phyloP scores from a whole-genome alignment of 2,888 invertebrate genomes.

The Shargacucullia verbasci region DNA sequence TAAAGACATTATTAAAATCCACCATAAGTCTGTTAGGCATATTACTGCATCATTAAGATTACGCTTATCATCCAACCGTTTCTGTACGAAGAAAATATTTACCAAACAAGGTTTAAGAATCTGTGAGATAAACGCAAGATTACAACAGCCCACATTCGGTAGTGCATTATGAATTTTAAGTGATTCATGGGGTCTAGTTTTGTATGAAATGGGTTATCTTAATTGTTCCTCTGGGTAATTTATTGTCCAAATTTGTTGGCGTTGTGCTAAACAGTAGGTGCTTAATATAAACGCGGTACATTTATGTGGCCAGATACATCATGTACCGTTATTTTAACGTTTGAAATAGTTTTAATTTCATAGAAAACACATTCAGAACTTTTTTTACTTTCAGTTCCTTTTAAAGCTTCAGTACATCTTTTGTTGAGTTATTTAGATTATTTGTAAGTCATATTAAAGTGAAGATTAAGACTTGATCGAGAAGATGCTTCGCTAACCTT shows the following conservation, averaged over 20 bases:
- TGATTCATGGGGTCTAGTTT: constrained; percentile 69
- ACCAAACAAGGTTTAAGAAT: constrained; percentile 71
- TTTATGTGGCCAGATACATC: constrained; percentile 55
- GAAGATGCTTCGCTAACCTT: no score
- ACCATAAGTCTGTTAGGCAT: constrained; percentile 68
- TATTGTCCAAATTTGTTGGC: constrained; percentile 59
- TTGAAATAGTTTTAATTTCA: constrained; percentile 49
- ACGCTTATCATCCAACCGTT: constrained; percentile 75
- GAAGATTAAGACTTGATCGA: no score
- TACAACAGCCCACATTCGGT: constrained; percentile 76
- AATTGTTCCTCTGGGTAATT: constrained; percentile 69
- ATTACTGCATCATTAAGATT: constrained; percentile 81
- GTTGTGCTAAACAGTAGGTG: constrained; percentile 52
- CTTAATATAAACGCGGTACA: constrained; percentile 54
- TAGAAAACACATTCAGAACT: constrained; percentile 26
- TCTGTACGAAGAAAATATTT: constrained; percentile 73
- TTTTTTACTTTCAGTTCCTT: no score
- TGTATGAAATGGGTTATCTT: constrained; percentile 77
- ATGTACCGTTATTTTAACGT: constrained; percentile 51
- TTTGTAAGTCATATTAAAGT: no score
- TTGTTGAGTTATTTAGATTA: no score
- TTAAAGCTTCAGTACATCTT: no score
- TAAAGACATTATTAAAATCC: constrained; percentile 77
- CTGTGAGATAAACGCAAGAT: constrained; percentile 75
- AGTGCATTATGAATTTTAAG: constrained; percentile 78